A percentile compares a stretch with the other conserved stretches of the same genome.
Evolutionary conservation across 2,888 invertebrate species (phyloP).

Genomic region (Brachylomia viminalis): DNA sequence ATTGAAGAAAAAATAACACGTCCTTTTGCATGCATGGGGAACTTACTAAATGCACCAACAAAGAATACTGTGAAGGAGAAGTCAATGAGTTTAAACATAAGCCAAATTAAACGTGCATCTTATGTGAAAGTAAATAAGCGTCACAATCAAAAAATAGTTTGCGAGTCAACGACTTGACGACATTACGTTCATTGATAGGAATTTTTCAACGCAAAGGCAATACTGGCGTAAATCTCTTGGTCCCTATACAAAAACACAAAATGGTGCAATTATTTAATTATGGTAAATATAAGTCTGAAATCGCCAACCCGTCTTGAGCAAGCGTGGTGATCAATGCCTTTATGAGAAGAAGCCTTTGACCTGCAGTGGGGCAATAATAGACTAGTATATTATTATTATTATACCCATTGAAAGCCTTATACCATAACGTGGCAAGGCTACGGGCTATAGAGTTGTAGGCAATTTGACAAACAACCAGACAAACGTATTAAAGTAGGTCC

Average conservation of each 20-base stretch:
- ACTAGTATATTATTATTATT: background rate
- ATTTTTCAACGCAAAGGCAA: background rate
- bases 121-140: slow-evolving; percentile 34
- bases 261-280: background rate
- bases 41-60: background rate
- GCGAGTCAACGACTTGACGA: slow-evolving; percentile 35
- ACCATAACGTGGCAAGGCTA: background rate
- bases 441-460: background rate
- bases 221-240: background rate
- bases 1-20: background rate
- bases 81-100: slow-evolving; percentile 15
- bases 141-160: slow-evolving; percentile 22
- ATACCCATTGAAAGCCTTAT: background rate
- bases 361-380: background rate
- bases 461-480: too few relatives aligned
- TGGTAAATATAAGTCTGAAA: background rate
- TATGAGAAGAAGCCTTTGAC: background rate
- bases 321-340: background rate
- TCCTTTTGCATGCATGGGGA: background rate
- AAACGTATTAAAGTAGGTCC: background rate
- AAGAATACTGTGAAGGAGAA: slow-evolving; percentile 3
- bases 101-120: background rate
- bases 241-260: background rate
- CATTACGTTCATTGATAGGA: slow-evolving; percentile 27
- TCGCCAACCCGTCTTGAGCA: background rate